phyloP scores from a whole-genome alignment of 1,140 invertebrate species.

The Andricus grossulariae region DNA sequence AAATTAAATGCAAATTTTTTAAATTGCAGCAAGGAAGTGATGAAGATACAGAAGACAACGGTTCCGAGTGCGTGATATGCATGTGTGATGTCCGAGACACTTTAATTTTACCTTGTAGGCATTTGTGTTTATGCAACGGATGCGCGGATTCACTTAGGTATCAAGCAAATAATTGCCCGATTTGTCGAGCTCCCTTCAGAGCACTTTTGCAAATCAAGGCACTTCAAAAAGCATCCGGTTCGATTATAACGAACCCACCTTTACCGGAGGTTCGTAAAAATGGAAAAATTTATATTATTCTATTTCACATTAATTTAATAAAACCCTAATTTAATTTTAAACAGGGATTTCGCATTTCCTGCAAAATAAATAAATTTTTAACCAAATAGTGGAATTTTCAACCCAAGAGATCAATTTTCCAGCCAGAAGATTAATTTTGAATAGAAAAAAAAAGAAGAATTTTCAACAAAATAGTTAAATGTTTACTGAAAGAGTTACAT shows the following conservation, averaged over 20 bases:
- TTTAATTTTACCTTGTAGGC: slow-evolving; percentile 97
- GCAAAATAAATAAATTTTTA: too few relatives aligned
- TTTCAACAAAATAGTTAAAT: too few relatives aligned
- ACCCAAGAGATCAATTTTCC: too few relatives aligned
- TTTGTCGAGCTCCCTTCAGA: slow-evolving; percentile 97
- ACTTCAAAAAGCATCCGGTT: slow-evolving; percentile 86
- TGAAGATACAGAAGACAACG: slow-evolving; percentile 96
- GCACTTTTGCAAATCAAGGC: slow-evolving; percentile 97
- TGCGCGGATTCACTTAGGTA: slow-evolving; percentile 98
- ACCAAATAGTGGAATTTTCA: too few relatives aligned
- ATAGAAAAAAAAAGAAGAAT: too few relatives aligned
- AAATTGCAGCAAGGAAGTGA: slow-evolving; percentile 80
- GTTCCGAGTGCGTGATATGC: slow-evolving; percentile 99
- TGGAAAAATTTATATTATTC: too few relatives aligned
- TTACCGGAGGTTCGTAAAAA: slow-evolving; percentile 70
- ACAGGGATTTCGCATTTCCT: too few relatives aligned
- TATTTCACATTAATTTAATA: too few relatives aligned
- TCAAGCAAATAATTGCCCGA: slow-evolving; percentile 98
- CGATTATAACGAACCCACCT: slow-evolving; percentile 72
- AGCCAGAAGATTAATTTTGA: too few relatives aligned
- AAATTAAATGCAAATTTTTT: slow-evolving; percentile 27
- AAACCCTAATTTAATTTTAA: too few relatives aligned
- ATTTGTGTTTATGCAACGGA: slow-evolving; percentile 97
- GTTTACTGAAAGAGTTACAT: too few relatives aligned
- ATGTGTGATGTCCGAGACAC: slow-evolving; percentile 99